These are phyloP conservation scores for Diplodus sargus DNA, from an alignment of 2,797 vertebrate genomes.

Conservation along the genomic window DNA sequence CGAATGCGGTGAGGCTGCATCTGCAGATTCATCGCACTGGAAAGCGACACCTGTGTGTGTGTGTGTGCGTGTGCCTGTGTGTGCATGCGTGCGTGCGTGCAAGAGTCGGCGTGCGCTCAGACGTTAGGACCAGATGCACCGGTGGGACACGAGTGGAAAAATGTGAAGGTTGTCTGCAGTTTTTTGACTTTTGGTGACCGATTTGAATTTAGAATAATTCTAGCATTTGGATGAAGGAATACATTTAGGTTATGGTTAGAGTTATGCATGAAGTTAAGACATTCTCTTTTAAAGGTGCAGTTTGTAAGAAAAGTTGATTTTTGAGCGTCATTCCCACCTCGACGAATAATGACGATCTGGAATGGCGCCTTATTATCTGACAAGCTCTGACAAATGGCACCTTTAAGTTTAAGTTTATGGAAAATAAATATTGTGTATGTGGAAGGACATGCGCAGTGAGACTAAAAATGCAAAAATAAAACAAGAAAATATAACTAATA, in stretches of 20 bases:
- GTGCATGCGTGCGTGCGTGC: neutral
- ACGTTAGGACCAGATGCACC: no score
- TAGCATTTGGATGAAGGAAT: neutral
- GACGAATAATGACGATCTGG: no score
- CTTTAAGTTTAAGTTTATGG: neutral
- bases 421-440: no score
- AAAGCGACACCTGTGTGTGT: conserved; percentile 81
- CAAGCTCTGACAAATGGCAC: no score
- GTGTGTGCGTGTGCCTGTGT: neutral
- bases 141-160: no score
- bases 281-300: neutral
- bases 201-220: neutral
- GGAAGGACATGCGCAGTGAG: no score
- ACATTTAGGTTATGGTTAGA: neutral
- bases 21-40: conserved; percentile 84
- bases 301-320: no score
- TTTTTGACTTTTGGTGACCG: neutral
- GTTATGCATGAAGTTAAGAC: neutral
- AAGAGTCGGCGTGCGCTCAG: neutral
- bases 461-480: neutral
- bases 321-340: no score
- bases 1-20: conserved; percentile 68
- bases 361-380: no score
- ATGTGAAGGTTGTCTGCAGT: neutral
- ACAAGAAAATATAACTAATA: no score